These are phyloP conservation scores for Cuniculus paca DNA, from an alignment of 2,797 vertebrate species.

Conservation along the genomic window DNA sequence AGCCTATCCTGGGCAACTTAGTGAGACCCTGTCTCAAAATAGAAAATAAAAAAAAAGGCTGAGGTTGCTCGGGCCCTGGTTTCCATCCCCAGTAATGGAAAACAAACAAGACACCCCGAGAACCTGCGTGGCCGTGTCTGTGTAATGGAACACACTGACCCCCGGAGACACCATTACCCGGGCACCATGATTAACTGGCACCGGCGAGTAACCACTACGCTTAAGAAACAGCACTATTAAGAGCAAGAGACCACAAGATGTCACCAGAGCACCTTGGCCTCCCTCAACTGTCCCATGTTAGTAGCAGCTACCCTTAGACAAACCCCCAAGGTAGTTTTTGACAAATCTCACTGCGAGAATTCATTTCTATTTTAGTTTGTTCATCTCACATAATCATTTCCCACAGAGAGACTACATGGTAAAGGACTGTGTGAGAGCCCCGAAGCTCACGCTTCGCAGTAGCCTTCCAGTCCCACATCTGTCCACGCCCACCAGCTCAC, in stretches of 20 bases:
- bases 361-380: neutral
- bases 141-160: neutral
- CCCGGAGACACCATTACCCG: neutral
- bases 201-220: neutral
- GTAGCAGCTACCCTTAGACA: neutral
- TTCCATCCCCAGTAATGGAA: neutral
- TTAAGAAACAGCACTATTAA: neutral
- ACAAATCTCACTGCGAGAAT: neutral
- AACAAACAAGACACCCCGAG: neutral
- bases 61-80: neutral
- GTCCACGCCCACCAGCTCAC: neutral
- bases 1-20: neutral
- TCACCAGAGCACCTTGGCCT: neutral
- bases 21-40: neutral
- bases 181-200: neutral
- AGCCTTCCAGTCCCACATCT: neutral
- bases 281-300: neutral
- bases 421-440: neutral
- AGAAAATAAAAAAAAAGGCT: neutral
- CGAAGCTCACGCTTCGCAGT: neutral
- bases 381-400: neutral
- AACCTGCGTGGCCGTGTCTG: neutral
- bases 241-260: neutral
- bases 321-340: neutral
- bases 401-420: neutral